Conservation (phyloP, 2,888 invertebrate species). For the Euclidia mi region DNA sequence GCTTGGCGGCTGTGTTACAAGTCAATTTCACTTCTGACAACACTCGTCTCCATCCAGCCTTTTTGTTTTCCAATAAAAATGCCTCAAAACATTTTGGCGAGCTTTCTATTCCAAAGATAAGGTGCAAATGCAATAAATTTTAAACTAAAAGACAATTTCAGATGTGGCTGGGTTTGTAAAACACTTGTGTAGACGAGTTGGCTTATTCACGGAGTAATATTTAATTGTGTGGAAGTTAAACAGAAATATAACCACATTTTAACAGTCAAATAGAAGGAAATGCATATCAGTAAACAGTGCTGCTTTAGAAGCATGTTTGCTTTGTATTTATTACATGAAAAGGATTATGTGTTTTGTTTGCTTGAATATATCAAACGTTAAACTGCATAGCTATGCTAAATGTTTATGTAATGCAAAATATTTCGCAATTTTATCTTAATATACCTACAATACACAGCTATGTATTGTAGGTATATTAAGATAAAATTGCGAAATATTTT, state of each 20-base stretch:
- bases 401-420: too few relatives aligned
- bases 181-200: constrained; percentile 1
- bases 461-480: too few relatives aligned
- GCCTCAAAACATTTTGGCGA: constrained; percentile 18
- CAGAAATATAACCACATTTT: background rate
- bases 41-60: constrained; percentile 52
- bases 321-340: too few relatives aligned
- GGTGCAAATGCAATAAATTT: constrained; percentile 21
- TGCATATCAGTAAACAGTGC: background rate
- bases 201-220: constrained; percentile 2
- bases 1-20: constrained; percentile 67
- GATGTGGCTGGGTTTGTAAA: constrained; percentile 15
- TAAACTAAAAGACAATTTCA: constrained; percentile 30
- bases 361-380: too few relatives aligned
- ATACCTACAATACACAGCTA: too few relatives aligned
- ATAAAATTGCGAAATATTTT: too few relatives aligned
- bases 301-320: background rate
- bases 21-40: constrained; percentile 67
- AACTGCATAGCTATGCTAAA: too few relatives aligned
- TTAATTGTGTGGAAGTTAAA: background rate
- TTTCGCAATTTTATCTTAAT: too few relatives aligned
- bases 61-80: constrained; percentile 46
- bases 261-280: background rate
- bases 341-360: too few relatives aligned
- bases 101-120: constrained; percentile 26